Percentiles rank a stretch among this genome's conserved stretches.
Evolutionary conservation across 1,140 invertebrate genomes (phyloP).

Genomic region (Leptoteleia sp.): DNA sequence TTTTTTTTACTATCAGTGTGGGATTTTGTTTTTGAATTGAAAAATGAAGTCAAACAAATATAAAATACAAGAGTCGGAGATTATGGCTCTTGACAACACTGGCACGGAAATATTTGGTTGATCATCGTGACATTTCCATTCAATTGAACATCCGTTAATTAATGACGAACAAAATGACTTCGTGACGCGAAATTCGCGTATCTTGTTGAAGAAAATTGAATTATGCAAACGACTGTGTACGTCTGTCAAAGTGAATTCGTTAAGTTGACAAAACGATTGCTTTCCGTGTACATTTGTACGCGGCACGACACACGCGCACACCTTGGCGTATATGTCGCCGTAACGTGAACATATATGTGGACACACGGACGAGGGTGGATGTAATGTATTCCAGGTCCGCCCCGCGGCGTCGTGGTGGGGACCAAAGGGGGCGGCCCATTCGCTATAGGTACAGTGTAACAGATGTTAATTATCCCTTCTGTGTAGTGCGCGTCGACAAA

Average conservation of each 20-base stretch:
- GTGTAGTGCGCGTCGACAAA: slow-evolving; percentile 73
- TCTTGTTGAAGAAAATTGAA: slow-evolving; percentile 63
- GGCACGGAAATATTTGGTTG: slow-evolving; percentile 20
- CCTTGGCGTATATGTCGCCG: slow-evolving; percentile 26
- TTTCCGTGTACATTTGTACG: slow-evolving; percentile 48
- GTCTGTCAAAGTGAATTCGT: slow-evolving; percentile 63
- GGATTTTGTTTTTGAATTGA: no score
- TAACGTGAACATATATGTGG: slow-evolving; percentile 27
- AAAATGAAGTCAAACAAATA: no score
- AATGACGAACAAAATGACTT: slow-evolving; percentile 48
- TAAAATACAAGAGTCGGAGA: no score
- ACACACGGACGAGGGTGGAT: slow-evolving; percentile 71
- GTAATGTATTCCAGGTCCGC: slow-evolving; percentile 81
- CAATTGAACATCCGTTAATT: slow-evolving; percentile 59
- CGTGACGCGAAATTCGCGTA: slow-evolving; percentile 51
- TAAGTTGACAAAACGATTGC: slow-evolving; percentile 66
- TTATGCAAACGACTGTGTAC: slow-evolving; percentile 59
- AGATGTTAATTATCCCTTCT: slow-evolving; percentile 81
- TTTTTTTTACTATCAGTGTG: no score
- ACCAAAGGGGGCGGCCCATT: slow-evolving; percentile 77
- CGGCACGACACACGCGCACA: slow-evolving; percentile 26
- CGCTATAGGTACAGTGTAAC: slow-evolving; percentile 77
- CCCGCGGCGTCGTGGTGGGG: slow-evolving; percentile 74
- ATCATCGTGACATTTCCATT: slow-evolving; percentile 35
- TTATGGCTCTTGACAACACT: no score